Conservation (phyloP, 2,113 vertebrate genomes). For the Acrocephalus arundinaceus region DNA sequence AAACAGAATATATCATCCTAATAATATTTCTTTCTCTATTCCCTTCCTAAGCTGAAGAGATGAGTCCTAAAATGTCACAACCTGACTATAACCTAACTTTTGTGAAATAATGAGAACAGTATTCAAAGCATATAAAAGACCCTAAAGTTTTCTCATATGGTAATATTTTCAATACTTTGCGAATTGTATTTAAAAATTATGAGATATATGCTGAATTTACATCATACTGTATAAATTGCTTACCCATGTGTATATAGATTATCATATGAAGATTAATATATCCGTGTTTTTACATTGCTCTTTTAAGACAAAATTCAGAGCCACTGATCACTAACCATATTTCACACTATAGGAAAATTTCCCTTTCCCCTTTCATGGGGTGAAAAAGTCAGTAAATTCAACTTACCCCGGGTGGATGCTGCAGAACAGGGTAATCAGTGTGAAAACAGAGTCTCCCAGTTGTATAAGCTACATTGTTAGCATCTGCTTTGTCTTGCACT, state of each 20-base stretch:
- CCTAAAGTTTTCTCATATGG: background rate
- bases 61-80: background rate
- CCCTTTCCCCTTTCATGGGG: background rate
- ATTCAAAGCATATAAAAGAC: background rate
- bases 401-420: slow-evolving; percentile 92
- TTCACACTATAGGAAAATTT: background rate
- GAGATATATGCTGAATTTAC: background rate
- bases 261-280: background rate
- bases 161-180: background rate
- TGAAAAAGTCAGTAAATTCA: background rate
- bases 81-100: background rate
- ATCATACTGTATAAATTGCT: background rate
- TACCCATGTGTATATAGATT: background rate
- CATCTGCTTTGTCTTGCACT: slow-evolving; percentile 90
- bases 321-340: background rate
- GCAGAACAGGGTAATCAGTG: slow-evolving; percentile 91
- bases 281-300: background rate
- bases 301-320: background rate
- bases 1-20: background rate
- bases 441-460: slow-evolving; percentile 87
- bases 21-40: background rate
- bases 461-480: slow-evolving; percentile 95
- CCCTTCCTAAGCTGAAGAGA: background rate
- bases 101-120: background rate
- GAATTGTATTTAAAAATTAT: background rate